A percentile compares a stretch with the other conserved stretches of the same genome.
Evolutionary conservation across 2,797 vertebrate species (phyloP).

Genomic region (Paedocypris micromegethes): DNA sequence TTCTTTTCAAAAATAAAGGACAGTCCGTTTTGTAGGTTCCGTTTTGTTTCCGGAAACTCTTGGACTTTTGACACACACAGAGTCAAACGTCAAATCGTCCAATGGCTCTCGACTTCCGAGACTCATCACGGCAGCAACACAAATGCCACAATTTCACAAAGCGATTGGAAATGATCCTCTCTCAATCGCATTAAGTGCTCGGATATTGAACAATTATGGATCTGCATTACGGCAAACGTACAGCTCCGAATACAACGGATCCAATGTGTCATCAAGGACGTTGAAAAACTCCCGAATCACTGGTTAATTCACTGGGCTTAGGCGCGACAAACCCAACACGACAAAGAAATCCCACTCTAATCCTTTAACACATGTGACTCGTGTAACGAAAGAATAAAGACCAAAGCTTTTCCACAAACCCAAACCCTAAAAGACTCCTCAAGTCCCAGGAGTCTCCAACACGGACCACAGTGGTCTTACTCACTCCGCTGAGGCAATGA

Average conservation of each 20-base stretch:
- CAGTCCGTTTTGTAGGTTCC: no score
- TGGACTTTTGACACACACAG: no score
- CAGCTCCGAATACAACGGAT: background rate
- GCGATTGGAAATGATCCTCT: constrained; percentile 32
- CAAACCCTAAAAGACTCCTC: constrained; percentile 28
- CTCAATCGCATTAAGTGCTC: constrained; percentile 26
- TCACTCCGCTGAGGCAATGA: constrained; percentile 38
- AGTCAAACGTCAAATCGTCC: background rate
- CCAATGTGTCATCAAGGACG: background rate
- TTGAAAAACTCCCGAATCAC: no score
- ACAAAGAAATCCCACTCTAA: constrained; percentile 22
- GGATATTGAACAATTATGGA: constrained; percentile 33
- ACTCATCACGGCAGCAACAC: constrained; percentile 27
- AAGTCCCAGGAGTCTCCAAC: constrained; percentile 50
- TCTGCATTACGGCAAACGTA: constrained; percentile 6
- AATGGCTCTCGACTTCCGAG: constrained; percentile 38
- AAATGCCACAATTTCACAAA: constrained; percentile 42
- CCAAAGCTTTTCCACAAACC: background rate
- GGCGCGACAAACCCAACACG: constrained; percentile 1
- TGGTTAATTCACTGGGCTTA: constrained; percentile 12
- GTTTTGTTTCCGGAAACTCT: no score
- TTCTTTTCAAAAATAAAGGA: no score
- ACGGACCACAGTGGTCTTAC: constrained; percentile 32
- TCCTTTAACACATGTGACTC: background rate
- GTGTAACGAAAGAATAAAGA: background rate